phyloP scores from a whole-genome alignment of 1,140 invertebrate species.

The Drosophila repleta region DNA sequence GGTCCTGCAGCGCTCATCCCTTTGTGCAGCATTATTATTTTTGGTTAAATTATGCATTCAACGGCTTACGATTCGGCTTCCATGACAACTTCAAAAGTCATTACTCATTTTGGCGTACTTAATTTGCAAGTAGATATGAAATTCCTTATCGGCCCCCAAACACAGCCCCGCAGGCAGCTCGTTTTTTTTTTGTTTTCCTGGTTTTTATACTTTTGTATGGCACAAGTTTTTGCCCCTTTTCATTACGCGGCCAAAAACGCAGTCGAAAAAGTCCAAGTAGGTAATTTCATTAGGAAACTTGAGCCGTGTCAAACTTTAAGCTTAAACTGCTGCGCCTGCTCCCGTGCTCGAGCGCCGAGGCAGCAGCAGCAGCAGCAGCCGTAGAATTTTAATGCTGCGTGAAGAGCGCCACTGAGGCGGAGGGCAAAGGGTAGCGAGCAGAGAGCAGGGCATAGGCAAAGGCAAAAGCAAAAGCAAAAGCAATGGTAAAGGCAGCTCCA shows the following conservation, averaged over 20 bases:
- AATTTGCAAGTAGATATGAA: conserved; percentile 76
- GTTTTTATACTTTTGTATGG: conserved; percentile 10
- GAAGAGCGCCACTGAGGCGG: conserved; percentile 57
- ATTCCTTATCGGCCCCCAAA: conserved; percentile 59
- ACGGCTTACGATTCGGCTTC: conserved; percentile 42
- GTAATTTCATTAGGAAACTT: conserved; percentile 84
- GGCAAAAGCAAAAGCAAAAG: neutral
- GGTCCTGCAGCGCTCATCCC: conserved; percentile 20
- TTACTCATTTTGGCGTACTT: conserved; percentile 83
- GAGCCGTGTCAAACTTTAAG: conserved; percentile 83
- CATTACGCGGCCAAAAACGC: conserved; percentile 56
- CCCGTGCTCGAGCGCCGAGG: neutral
- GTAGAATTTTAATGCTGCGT: conserved; percentile 78
- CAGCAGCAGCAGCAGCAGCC: conserved; percentile 54
- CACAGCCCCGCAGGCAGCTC: conserved; percentile 1
- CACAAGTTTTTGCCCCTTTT: conserved; percentile 70
- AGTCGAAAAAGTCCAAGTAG: conserved; percentile 65
- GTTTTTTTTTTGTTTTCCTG: conserved; percentile 4
- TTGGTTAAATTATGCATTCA: conserved; percentile 44
- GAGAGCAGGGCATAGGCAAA: neutral
- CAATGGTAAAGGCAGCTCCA: conserved; percentile 21
- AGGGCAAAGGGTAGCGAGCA: neutral
- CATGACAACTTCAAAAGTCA: conserved; percentile 81
- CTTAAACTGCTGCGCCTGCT: conserved; percentile 54
- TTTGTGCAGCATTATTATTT: conserved; percentile 40